Evolutionary conservation across 2,113 vertebrate genomes (phyloP).

Genomic region (Polypterus bichir): DNA sequence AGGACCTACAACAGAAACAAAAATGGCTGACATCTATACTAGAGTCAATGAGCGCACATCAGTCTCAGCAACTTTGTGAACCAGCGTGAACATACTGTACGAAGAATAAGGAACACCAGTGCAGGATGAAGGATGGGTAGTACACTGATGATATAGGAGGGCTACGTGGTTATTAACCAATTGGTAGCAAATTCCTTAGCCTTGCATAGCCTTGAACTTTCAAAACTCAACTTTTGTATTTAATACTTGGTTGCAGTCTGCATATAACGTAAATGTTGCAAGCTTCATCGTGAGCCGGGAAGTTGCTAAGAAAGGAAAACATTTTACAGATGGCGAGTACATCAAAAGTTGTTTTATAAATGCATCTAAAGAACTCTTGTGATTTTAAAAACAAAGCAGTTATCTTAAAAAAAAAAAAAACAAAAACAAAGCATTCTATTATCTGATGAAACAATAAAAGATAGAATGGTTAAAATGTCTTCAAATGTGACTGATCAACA

Average conservation of each 20-base stretch:
- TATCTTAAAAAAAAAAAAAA: conserved; percentile 8
- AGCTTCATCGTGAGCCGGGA: background rate
- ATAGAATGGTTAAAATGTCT: conserved; percentile 4
- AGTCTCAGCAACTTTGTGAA: too few species aligned
- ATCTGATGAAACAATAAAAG: conserved; percentile 7
- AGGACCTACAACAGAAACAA: too few species aligned
- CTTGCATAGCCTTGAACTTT: background rate
- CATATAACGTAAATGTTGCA: conserved; percentile 4
- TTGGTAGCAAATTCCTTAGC: too few species aligned
- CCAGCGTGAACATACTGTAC: too few species aligned
- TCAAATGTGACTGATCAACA: background rate
- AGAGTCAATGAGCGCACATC: too few species aligned
- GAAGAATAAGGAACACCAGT: too few species aligned
- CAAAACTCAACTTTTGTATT: conserved; percentile 5
- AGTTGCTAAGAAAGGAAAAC: conserved; percentile 9
- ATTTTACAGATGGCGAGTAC: conserved; percentile 6
- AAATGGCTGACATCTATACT: too few species aligned
- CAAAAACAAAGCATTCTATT: conserved; percentile 4
- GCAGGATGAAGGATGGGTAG: too few species aligned
- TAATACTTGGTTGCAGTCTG: conserved; percentile 1
- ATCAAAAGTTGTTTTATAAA: conserved; percentile 4
- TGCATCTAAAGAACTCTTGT: background rate
- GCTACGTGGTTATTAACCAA: too few species aligned
- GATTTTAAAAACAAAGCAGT: too few species aligned
- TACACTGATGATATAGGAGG: too few species aligned